A percentile compares a stretch with the other conserved stretches of the same genome.
These are phyloP conservation scores for Sarcoramphus papa DNA, from an alignment of 2,797 vertebrate genomes.

Conservation along the genomic window DNA sequence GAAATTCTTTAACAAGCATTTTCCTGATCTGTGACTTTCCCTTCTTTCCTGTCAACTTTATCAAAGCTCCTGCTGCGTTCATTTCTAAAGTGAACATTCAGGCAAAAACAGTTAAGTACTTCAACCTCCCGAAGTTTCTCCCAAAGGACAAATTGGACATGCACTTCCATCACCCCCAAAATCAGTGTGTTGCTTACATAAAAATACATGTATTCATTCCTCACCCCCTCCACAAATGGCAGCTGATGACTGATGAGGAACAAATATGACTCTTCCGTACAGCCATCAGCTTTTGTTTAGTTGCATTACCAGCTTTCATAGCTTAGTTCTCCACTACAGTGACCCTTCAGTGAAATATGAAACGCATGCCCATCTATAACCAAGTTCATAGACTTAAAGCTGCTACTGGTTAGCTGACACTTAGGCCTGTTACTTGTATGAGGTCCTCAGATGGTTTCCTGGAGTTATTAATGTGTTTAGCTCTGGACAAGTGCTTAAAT, in stretches of 20 bases:
- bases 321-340: neutral
- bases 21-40: neutral
- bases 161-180: neutral
- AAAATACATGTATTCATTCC: neutral
- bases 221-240: neutral
- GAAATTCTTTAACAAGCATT: conserved; percentile 25
- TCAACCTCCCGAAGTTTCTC: neutral
- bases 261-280: neutral
- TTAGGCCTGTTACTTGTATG: neutral
- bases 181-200: neutral
- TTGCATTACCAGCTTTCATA: neutral
- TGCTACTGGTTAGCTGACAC: neutral
- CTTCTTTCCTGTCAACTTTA: neutral
- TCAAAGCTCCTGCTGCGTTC: neutral
- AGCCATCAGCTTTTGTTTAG: neutral
- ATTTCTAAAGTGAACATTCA: neutral
- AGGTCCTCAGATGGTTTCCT: neutral
- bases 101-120: neutral
- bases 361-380: neutral
- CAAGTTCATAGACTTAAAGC: neutral
- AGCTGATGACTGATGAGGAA: neutral
- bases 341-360: neutral
- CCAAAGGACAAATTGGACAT: neutral
- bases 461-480: neutral
- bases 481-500: neutral